phyloP scores from a whole-genome alignment of 2,888 invertebrate genomes.

The Dynastes tityus region DNA sequence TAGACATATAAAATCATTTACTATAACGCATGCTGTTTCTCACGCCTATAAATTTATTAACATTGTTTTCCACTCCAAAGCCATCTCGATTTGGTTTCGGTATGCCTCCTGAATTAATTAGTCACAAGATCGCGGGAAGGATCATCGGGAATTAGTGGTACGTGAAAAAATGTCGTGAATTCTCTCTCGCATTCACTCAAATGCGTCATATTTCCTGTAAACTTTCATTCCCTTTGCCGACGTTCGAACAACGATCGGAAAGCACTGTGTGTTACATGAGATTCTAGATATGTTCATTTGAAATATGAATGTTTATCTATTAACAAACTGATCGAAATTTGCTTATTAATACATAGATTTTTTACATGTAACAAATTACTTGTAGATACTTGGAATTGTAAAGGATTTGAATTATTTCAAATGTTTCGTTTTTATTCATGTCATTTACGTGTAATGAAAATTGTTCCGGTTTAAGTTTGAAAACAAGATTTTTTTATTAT shows the following conservation, averaged over 20 bases:
- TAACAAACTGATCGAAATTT: not conserved
- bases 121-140: conserved; percentile 11
- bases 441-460: no score
- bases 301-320: not conserved
- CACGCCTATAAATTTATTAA: conserved; percentile 12
- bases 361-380: no score
- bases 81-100: conserved; percentile 28
- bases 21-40: not conserved
- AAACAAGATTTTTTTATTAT: no score
- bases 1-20: no score
- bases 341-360: not conserved
- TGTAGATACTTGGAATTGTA: no score
- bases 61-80: conserved; percentile 9
- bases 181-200: conserved; percentile 32
- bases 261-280: conserved; percentile 6
- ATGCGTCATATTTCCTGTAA: conserved; percentile 39
- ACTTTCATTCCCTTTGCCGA: conserved; percentile 37
- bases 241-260: conserved; percentile 15
- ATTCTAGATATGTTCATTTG: conserved; percentile 3
- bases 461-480: no score
- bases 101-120: conserved; percentile 18
- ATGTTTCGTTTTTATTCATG: no score
- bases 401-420: no score
- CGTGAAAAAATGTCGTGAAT: conserved; percentile 36
- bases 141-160: conserved; percentile 26